These are phyloP conservation scores for Seira musarum DNA, from an alignment of 2,888 invertebrate genomes.

Conservation along the genomic window DNA sequence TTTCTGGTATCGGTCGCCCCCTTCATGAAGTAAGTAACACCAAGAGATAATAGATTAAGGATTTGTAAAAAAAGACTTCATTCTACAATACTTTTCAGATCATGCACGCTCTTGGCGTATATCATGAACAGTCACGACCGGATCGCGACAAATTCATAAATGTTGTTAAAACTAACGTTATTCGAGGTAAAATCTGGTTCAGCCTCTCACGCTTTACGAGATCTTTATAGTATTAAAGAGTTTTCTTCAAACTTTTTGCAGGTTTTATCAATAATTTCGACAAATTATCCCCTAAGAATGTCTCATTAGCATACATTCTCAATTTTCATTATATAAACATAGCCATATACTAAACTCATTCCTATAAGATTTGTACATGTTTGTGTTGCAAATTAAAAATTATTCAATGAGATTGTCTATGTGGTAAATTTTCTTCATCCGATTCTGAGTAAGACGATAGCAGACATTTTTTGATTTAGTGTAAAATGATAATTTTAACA, in stretches of 20 bases:
- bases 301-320: constrained; percentile 79
- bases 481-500: constrained; percentile 70
- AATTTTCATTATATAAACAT: constrained; percentile 85
- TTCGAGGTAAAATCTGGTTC: constrained; percentile 75
- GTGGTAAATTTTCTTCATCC: too few relatives aligned
- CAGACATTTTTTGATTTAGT: constrained; percentile 78
- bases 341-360: constrained; percentile 89
- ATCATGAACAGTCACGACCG: constrained; percentile 85
- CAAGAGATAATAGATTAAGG: neutral
- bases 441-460: too few relatives aligned
- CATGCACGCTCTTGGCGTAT: constrained; percentile 86
- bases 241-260: constrained; percentile 66
- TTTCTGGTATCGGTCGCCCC: constrained; percentile 81
- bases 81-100: constrained; percentile 74
- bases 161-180: constrained; percentile 80
- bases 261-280: constrained; percentile 79
- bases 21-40: constrained; percentile 75
- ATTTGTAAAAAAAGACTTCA: neutral
- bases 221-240: too few relatives aligned
- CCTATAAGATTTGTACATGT: too few relatives aligned
- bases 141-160: constrained; percentile 80
- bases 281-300: constrained; percentile 78
- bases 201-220: neutral
- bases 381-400: too few relatives aligned
- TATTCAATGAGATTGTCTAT: too few relatives aligned